These are phyloP conservation scores for Trissonchulus latispiculum DNA, from an alignment of 2,888 invertebrate genomes.

Conservation along the genomic window DNA sequence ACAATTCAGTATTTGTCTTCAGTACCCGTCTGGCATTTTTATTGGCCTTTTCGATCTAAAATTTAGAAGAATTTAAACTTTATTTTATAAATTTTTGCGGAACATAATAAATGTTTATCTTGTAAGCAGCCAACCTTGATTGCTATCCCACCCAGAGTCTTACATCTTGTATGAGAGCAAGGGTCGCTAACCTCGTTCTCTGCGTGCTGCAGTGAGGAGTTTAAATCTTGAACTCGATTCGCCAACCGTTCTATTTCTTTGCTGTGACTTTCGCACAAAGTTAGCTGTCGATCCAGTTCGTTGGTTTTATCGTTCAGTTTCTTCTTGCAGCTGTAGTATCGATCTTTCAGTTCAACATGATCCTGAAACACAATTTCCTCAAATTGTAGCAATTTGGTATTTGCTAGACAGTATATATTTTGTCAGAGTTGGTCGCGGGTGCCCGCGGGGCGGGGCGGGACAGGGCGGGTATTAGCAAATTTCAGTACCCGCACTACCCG, in stretches of 20 bases:
- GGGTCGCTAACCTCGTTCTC: background rate
- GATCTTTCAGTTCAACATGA: background rate
- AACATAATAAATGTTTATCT: no score
- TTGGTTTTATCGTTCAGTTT: background rate
- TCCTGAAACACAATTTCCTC: background rate
- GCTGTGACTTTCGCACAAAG: background rate
- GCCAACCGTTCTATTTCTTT: background rate
- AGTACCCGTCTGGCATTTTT: background rate
- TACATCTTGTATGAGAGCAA: no score
- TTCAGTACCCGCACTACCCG: no score
- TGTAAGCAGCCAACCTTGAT: no score
- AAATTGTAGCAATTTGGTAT: no score
- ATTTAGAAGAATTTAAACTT: no score
- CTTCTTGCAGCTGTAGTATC: background rate
- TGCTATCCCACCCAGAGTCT: no score
- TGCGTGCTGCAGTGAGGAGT: background rate
- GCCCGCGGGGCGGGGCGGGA: no score
- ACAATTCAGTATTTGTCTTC: background rate
- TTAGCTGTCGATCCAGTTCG: background rate
- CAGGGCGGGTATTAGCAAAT: no score
- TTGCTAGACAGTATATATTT: no score
- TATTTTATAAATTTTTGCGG: no score
- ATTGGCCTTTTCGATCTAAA: background rate
- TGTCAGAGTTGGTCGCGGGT: no score
- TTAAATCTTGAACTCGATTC: background rate